Base-by-base conservation (phyloP, 1,140 invertebrate species). In the Prorops nasuta region DNA sequence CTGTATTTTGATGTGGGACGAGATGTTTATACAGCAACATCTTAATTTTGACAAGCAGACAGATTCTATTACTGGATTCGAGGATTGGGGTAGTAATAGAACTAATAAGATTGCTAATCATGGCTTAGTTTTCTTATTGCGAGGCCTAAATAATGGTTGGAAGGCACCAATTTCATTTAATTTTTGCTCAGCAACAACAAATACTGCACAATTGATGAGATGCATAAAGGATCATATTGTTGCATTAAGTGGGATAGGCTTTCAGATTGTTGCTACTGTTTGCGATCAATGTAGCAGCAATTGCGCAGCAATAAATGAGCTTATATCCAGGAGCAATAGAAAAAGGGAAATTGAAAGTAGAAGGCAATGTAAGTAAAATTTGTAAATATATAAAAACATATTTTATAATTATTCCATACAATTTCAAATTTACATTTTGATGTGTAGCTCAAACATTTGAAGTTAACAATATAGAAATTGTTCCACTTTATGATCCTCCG, bases 61-160 rank as follows among this genome's bases (percentile, higher is more conserved):
- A 4, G 56, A 62, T 37, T 20, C 16, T 17, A 56, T 64, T 14
- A 22, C 49, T 14, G 61, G 58, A 9, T 58, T 54, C 15, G 52
- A 59, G 44, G 56, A 64, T 47, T 59, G 35, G 34, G 55, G 49
- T 18, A 3, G 19, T 3, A 44, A 34, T 16, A 10, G 47, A 20
- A 51, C 31, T 18, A 2, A 19, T 1, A 40, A 49, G n/a, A 53
- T 55, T 51, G 51, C 56, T 7, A 38, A 64, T 32, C 56, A 64
- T 36, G 58, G 46, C 8, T 12, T 58, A 12, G 53, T 61, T 7
- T 61, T 64, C 37, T 51, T 58, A 48, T 3, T 56, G 8, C 39
- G 50, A 17, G 44, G 55, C 1, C 43, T 62, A 14, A 16, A 40
- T n/a, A 20, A 38, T 17, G 28, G 22, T n/a, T 61, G 52, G 44